A percentile compares a stretch with the other conserved stretches of the same genome.
Conservation (phyloP, 2,888 invertebrate genomes). For the Pheosia tremula region DNA sequence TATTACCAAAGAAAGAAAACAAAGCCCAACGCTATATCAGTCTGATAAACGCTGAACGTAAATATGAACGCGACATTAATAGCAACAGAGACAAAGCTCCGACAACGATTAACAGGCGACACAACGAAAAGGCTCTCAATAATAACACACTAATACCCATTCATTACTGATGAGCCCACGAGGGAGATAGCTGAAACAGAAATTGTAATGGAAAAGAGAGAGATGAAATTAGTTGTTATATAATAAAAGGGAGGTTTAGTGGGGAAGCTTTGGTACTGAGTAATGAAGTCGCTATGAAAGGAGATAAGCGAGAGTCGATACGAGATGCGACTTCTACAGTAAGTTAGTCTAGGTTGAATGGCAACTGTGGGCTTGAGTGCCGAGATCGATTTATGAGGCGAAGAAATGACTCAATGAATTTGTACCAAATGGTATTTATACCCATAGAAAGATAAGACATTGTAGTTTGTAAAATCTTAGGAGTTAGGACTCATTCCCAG, state of each 20-base stretch:
- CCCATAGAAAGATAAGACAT: not conserved
- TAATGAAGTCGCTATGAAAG: constrained; percentile 44
- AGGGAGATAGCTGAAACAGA: constrained; percentile 24
- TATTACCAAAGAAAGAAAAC: constrained; percentile 25
- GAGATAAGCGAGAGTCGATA: constrained; percentile 25
- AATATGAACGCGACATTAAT: constrained; percentile 21
- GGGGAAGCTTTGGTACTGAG: constrained; percentile 36
- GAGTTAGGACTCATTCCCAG: not conserved
- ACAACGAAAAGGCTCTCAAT: constrained; percentile 48
- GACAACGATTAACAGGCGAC: constrained; percentile 38
- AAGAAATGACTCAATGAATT: constrained; percentile 1
- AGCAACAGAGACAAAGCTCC: constrained; percentile 36
- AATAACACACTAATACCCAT: constrained; percentile 54
- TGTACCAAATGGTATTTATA: not conserved
- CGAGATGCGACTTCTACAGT: constrained; percentile 19
- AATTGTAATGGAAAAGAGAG: constrained; percentile 16
- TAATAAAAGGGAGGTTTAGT: constrained; percentile 50
- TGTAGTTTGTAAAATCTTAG: not conserved
- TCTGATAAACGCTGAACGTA: constrained; percentile 32
- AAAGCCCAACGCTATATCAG: constrained; percentile 21
- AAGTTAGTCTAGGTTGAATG: constrained; percentile 19
- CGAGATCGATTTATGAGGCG: constrained; percentile 7
- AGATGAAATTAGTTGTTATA: constrained; percentile 45
- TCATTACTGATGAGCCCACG: constrained; percentile 48
- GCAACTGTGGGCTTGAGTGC: constrained; percentile 11